Conservation (phyloP, 2,797 vertebrate genomes). For the Buphagus erythrorhynchus region DNA sequence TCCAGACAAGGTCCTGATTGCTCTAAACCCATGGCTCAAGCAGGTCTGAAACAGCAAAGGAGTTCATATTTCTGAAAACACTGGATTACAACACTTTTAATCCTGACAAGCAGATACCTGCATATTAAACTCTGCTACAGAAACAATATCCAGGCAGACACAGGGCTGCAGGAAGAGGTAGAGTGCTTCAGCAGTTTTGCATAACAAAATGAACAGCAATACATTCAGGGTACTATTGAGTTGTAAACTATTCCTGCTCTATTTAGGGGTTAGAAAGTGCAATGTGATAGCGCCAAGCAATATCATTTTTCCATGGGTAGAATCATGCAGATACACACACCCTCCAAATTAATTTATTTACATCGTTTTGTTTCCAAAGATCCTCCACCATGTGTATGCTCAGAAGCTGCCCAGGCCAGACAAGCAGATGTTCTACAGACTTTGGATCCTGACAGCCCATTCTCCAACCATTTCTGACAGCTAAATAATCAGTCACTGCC, state of each 20-base stretch:
- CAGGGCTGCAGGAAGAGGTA: neutral
- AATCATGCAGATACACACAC: neutral
- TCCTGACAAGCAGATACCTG: neutral
- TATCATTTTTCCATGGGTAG: neutral
- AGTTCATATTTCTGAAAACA: neutral
- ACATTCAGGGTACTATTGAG: neutral
- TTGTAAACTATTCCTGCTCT: neutral
- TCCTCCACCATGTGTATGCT: neutral
- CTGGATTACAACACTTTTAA: neutral
- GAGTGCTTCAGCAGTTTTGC: neutral
- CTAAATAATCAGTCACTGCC: constrained; percentile 17
- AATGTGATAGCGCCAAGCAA: neutral
- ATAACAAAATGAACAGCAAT: neutral
- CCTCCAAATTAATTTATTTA: neutral
- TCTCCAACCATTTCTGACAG: neutral
- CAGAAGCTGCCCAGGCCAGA: neutral
- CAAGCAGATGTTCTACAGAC: constrained; percentile 39
- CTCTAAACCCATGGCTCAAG: neutral
- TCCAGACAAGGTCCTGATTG: neutral
- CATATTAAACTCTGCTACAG: neutral
- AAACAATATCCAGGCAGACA: neutral
- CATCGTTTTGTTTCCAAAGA: neutral
- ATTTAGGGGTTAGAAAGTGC: neutral
- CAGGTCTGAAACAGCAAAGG: neutral
- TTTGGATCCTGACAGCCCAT: constrained; percentile 22